Base-by-base conservation (phyloP, 2,113 vertebrate species). In the Ibidorhyncha struthersii region DNA sequence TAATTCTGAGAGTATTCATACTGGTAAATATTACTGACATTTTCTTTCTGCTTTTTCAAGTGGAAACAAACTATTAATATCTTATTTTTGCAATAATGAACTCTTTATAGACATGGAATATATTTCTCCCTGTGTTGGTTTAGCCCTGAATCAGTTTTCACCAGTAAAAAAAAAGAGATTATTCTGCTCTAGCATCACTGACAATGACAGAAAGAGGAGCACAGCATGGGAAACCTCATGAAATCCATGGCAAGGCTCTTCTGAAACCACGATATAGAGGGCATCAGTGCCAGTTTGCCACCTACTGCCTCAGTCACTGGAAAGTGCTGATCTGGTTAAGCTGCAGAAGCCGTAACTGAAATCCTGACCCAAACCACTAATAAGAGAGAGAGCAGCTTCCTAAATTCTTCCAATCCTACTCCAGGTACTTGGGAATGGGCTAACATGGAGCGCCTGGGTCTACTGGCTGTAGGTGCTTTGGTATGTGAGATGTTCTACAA, bases 21-120 rank as follows among this genome's bases (percentile, higher is more conserved):
- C 8, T 65, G 41, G 62, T 76, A 95, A 96, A 96, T 70, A 45
- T 73, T 90, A 96, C 88, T 85, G 77, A 88, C 81, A 72, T 93
- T 95, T 95, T 20, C 32, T 72, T 87, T 80, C 45, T 76, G 47
- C 16, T 65, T 95, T 82, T 86, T 86, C 56, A 41, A 89, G 40
- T 0, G 3, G 84, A 96, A 96, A 82, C 56, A 91, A 89, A 76
- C 82, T 76, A 89, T 89, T 94, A 91, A 91, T 89, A 87, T 58
- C 25, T 27, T 72, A 56, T 82, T 91, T 45, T 82, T 96, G 22
- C 56, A 80, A 55, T 83, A 96, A 91, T 62, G 58, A 95, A 29
- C 13, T 87, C 58, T 93, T 95, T 29, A 76, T 85, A 87, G 69
- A 66, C 43, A 43, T 29, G 49, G 43, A 56, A 41, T 63, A 65